Base-by-base conservation (phyloP, 2,113 vertebrate genomes). In the Condylura cristata region DNA sequence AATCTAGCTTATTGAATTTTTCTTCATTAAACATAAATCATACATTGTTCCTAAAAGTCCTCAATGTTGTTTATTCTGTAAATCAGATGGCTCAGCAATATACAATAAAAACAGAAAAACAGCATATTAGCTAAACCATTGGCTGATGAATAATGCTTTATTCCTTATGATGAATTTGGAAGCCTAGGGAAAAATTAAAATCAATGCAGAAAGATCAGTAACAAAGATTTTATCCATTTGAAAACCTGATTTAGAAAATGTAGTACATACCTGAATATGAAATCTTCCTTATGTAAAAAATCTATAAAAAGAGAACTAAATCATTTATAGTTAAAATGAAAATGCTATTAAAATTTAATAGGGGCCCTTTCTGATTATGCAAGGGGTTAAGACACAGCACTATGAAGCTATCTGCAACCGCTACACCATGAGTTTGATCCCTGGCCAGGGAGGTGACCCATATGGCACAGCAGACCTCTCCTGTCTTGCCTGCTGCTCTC, bases 41-140 rank as follows among this genome's bases (percentile, higher is more conserved):
- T 94, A 37, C 11, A 39, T 53, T 16, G 90, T 32, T 79, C 26
- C 3, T 76, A 10, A 89, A 60, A 60, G 86, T 48, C 8, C 71
- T 85, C 14, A 71, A 16, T 26, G 61, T 53, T 81, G 0, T 37
- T 72, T 86, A 9, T 20, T 65, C 30, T 66, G 1, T 39, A 88
- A 95, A 72, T 71, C 1, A 34, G 41, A 26, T 48, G 13, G n/a
- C 41, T 88, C 32, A 94, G 61, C 3, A 60, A 44, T 24, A 80
- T 14, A 58, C 48, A 74, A 66, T 81, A 76, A 79, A 94, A 88
- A 75, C 80, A 65, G 48, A 78, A 92, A 78, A 60, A 34, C 28
- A 26, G 17, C 9, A 53, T 32, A 53, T 65, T 71, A 76, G 6
- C 30, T 71, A 91, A 78, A 61, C 24, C 44, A 70, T 0, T 89